Evolutionary conservation across 2,888 invertebrate species (phyloP).

Genomic region (Acrocyrtus sp.): DNA sequence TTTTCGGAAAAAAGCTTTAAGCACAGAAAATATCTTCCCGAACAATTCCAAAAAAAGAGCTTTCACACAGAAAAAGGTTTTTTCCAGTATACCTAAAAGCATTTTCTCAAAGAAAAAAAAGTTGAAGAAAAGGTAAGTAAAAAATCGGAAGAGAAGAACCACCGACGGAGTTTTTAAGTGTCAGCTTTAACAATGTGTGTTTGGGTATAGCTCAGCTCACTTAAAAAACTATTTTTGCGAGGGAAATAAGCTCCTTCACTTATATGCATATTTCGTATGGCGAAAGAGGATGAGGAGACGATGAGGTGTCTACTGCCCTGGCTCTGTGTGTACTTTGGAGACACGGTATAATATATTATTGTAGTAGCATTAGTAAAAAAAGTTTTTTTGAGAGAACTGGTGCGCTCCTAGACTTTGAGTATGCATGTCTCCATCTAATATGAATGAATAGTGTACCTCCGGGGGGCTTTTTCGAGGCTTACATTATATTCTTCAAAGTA

Average conservation of each 20-base stretch:
- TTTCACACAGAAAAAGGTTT: not conserved
- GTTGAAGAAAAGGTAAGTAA: not conserved
- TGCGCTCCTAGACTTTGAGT: not conserved
- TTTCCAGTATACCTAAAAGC: not conserved
- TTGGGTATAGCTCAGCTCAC: no score
- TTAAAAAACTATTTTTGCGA: no score
- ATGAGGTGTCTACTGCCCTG: constrained; percentile 45
- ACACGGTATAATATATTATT: constrained; percentile 21
- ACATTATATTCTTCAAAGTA: constrained; percentile 39
- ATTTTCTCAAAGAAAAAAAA: not conserved
- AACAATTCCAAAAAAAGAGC: constrained; percentile 26
- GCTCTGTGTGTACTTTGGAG: constrained; percentile 39
- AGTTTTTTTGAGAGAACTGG: no score
- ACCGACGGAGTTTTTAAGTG: constrained; percentile 36
- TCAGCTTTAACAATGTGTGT: no score
- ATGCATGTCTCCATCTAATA: not conserved
- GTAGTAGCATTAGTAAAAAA: no score
- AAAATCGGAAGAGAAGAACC: constrained; percentile 25
- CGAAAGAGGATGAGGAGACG: no score
- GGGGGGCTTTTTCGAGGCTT: constrained; percentile 49
- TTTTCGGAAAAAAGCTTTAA: no score
- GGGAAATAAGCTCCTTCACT: no score
- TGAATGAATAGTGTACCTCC: constrained; percentile 27
- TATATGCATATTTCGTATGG: no score
- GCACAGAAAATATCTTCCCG: no score